Evolutionary conservation across 2,797 vertebrate species (phyloP).

Genomic region (Rhinichthys osculus): DNA sequence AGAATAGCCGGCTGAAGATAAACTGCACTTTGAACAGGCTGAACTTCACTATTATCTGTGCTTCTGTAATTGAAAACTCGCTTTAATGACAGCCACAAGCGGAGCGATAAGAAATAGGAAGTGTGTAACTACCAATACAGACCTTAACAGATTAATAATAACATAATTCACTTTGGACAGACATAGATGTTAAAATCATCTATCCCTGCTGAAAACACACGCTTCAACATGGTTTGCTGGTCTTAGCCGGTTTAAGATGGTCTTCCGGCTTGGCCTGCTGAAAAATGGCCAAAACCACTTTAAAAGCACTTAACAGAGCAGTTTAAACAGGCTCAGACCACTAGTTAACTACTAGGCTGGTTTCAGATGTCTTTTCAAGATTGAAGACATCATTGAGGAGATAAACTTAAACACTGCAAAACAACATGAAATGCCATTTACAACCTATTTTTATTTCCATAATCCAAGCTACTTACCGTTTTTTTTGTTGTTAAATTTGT

Average conservation of each 20-base stretch:
- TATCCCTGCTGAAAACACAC: background rate
- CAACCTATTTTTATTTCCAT: background rate
- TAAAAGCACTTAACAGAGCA: background rate
- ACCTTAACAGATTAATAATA: background rate
- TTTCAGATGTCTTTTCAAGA: background rate
- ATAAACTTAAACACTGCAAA: background rate
- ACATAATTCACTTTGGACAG: background rate
- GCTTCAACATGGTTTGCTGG: background rate
- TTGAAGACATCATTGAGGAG: background rate
- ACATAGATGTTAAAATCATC: background rate
- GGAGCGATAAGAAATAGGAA: constrained; percentile 13
- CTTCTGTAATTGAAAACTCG: constrained; percentile 25
- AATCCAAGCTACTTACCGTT: background rate
- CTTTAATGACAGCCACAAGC: background rate
- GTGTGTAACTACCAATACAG: constrained; percentile 3
- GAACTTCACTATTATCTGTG: constrained; percentile 3
- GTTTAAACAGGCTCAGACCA: background rate
- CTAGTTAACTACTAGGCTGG: background rate
- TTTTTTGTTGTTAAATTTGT: too few species aligned
- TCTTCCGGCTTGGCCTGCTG: background rate
- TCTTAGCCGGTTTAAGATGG: background rate
- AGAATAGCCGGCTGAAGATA: background rate
- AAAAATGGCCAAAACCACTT: background rate
- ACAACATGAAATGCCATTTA: background rate
- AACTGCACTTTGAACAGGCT: background rate